A percentile compares a stretch with the other conserved stretches of the same genome.
Conservation (phyloP, 2,888 invertebrate genomes). For the Thymelicus lineola region DNA sequence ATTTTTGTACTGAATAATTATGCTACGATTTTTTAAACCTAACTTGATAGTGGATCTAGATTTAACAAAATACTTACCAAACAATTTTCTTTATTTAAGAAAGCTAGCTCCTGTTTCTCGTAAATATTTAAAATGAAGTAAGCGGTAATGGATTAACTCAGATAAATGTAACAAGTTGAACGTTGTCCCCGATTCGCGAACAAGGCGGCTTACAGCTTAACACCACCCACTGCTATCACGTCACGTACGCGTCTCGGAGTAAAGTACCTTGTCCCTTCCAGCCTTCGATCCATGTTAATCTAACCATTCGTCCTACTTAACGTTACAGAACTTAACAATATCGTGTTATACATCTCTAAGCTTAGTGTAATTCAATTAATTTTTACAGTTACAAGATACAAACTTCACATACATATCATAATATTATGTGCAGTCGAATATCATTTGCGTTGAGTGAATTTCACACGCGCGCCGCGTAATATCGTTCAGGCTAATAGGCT, state of each 20-base stretch:
- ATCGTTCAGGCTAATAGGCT: slow-evolving; percentile 86
- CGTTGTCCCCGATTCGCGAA: slow-evolving; percentile 8
- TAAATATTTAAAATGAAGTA: no score
- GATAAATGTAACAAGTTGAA: neutral
- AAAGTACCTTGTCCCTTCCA: neutral
- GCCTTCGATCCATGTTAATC: slow-evolving; percentile 7
- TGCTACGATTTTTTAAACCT: no score
- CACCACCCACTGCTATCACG: neutral
- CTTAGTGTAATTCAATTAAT: slow-evolving; percentile 38
- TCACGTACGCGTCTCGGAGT: slow-evolving; percentile 14
- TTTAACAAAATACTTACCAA: no score
- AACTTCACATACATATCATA: slow-evolving; percentile 40
- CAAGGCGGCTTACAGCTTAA: slow-evolving; percentile 11
- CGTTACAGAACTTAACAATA: slow-evolving; percentile 2
- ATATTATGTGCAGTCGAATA: slow-evolving; percentile 37
- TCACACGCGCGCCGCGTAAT: slow-evolving; percentile 55
- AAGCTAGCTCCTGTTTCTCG: no score
- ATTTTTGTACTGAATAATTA: no score
- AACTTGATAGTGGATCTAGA: no score
- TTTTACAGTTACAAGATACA: slow-evolving; percentile 57
- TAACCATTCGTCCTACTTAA: neutral
- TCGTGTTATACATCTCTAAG: neutral
- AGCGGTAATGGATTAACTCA: neutral
- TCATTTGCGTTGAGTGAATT: slow-evolving; percentile 52
- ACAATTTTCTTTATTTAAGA: no score